Conservation (phyloP, 2,797 vertebrate species). For the Tolypeutes matacus region DNA sequence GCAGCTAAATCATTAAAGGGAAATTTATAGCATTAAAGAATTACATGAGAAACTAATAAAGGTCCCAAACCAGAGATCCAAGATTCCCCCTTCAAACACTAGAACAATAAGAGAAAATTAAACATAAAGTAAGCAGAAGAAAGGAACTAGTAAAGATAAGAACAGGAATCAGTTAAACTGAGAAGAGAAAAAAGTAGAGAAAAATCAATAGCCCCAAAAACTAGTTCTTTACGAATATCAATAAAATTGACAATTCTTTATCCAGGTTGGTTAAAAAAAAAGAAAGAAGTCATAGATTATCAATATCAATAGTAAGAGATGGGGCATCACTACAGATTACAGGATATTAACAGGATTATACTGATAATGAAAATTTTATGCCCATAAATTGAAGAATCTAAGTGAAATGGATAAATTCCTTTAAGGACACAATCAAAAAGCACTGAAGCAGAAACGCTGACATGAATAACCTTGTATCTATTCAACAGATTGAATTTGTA, state of each 20-base stretch:
- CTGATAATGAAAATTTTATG: conserved; percentile 9
- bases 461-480: background rate
- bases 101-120: too few species aligned
- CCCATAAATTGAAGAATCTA: background rate
- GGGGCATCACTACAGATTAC: background rate
- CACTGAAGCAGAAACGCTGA: background rate
- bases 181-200: too few species aligned
- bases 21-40: too few species aligned
- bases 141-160: too few species aligned
- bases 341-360: background rate
- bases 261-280: background rate
- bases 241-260: background rate
- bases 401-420: conserved; percentile 20
- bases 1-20: too few species aligned
- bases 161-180: too few species aligned
- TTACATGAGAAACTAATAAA: too few species aligned
- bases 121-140: too few species aligned
- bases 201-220: background rate
- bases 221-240: background rate
- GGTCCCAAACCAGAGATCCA: too few species aligned
- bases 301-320: background rate
- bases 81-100: too few species aligned
- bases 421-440: background rate
- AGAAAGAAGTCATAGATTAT: background rate
- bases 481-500: background rate